Base-by-base conservation (phyloP, 2,797 vertebrate genomes). In the Epinephelus coioides region DNA sequence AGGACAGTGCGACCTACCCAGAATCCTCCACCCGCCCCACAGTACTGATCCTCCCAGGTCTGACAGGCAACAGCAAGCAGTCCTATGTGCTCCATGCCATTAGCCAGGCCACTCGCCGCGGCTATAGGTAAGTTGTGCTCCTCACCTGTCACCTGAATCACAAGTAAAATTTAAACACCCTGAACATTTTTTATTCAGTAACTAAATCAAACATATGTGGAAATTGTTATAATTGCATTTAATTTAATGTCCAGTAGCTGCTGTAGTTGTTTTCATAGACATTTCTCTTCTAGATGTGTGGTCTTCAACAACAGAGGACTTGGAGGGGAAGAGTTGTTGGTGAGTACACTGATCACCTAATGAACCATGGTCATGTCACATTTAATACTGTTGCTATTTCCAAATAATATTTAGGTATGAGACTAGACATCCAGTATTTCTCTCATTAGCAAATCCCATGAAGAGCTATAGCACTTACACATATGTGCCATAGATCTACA, bases 231-330 rank as follows among this genome's bases (percentile, higher is more conserved):
- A n/a, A 53, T 57, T 57, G 2, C n/a, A n/a, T 7, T 50, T 13
- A 34, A 34, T 34, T 8, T 34, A 47, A 5, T 40, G 19, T 49
- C 15, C 5, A 25, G 47, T 62, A 23, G 40, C 18, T 9, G 13
- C 46, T 72, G 46, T 38, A 8, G 13, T 1, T 57, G 1, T 76
- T 84, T 66, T 73, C 44, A 64, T n/a, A 1, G 6, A 17, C 0
- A 1, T 59, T 82, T 73, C 77, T 59, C 73, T 67, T 30, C 4
- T 38, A 97, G 97, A 90, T 95, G 95, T 68, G 96, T 95, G 12
- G 95, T 97, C 18, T 96, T 97, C 90, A 97, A 96, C 85, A 97
- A 96, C 91, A 86, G 96, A 55, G 96, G 97, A 7, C 95, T 94
- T 46, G 92, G 83, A 72, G 96, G 95, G 47, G 96, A 97, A 68